These are phyloP conservation scores for Julus scandinavius DNA, from an alignment of 2,888 invertebrate genomes.

Conservation along the genomic window DNA sequence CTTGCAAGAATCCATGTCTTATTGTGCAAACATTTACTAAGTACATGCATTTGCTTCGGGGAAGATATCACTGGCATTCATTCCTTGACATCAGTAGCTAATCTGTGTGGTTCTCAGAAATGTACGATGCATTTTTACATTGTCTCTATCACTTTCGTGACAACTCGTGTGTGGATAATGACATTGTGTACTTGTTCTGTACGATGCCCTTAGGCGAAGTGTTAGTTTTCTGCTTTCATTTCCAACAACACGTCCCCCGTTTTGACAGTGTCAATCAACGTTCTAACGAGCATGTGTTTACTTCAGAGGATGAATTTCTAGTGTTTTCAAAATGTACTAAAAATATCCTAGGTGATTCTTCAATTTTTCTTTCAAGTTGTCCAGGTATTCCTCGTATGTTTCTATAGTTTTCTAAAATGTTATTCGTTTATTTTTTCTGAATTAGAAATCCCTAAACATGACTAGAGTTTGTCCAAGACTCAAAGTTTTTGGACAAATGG, in stretches of 20 bases:
- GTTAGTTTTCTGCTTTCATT: neutral
- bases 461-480: too few species aligned
- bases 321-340: too few species aligned
- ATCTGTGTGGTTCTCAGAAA: neutral
- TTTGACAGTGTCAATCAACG: neutral
- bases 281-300: neutral
- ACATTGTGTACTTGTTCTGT: neutral
- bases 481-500: too few species aligned
- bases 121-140: neutral
- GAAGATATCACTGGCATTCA: neutral
- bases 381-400: too few species aligned
- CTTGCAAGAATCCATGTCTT: neutral
- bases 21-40: neutral
- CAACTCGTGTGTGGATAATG: neutral
- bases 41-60: neutral
- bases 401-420: too few species aligned
- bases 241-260: neutral
- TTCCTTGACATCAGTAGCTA: neutral
- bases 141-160: neutral
- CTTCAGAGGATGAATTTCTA: neutral
- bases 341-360: too few species aligned
- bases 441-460: too few species aligned
- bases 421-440: too few species aligned
- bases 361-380: too few species aligned
- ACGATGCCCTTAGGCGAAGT: neutral